Base-by-base conservation (phyloP, 2,797 vertebrate genomes). In the Cirrhinus mrigala region DNA sequence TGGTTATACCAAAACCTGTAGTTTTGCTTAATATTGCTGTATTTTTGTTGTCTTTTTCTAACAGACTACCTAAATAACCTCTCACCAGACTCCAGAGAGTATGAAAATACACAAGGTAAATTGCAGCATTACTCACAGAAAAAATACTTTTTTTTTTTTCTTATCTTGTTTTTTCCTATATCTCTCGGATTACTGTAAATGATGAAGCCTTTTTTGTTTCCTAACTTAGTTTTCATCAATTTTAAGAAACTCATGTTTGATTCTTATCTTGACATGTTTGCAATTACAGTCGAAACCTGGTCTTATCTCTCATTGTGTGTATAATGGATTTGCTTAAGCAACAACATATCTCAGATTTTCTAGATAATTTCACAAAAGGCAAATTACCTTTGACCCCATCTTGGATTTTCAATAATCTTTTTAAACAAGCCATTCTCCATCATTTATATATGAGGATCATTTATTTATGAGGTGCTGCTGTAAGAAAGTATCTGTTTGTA, bases 41-140 rank as follows among this genome's bases (percentile, higher is more conserved):
- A 16, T 27, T 68, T 70, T 33, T 80, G 5, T 62, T 11, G 16
- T 46, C 86, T 81, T 71, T 80, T 12, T 81, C 54, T n/a, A n/a
- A 68, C 94, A 99, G 98, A 99, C 96, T 99, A 99, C 91, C 93
- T 99, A 91, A 99, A 98, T 93, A 98, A 99, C 92, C 96, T 99
- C 73, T 97, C 96, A 82, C 97, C 97, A 3, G 97, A 98, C 92
- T 97, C 97, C 29, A 92, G 92, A 29, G 98, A 99, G 88, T 99
- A 98, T 89, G 96, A 97, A 90, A 94, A 96, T 89, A 98, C 97
- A 22, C 97, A 99, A 95, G 97, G 98, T 99, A 95, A 94, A 27
- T 12, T 16, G 3, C 27, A 5, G 4, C 22, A 77, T 54, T 75
- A 18, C 54, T 37, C 11, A 64, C 60, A 29, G 62, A 64, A 24